Evolutionary conservation across 2,113 vertebrate species (phyloP), one percentile per base, ranked within the genome.

Genomic region (Thryonomys swinderianus): DNA sequence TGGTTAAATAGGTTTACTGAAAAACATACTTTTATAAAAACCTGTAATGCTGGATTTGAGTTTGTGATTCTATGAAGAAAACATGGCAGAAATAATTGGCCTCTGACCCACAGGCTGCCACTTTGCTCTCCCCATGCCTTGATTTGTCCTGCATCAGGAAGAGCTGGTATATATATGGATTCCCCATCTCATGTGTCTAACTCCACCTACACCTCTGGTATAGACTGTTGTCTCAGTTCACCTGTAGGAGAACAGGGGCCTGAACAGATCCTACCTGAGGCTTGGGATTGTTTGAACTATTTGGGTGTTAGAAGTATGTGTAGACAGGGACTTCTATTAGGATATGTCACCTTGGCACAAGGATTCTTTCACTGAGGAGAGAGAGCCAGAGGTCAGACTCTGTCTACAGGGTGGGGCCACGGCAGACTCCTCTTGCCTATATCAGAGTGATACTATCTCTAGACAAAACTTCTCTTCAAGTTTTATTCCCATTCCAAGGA

Each of bases 31-130:
- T 73, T 73, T 37, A 73, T 42, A 42, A 25, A 42, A 40, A 93
- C 32, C 42, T 88, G 21, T 7, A 66, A 85, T 64, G 76, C 16
- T 45, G 69, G 10, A 11, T 91, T 74, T 55, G 14, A 53, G 55
- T 80, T 85, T 73, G 73, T 21, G 85, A 66, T 94, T 88, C 71
- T 86, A 64, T 53, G 84, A 57, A 32, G 16, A 42, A 73, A 73
- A 45, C 25, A 73, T 27, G 23, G 40, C 40, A 42, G 59, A 59
- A 30, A 84, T 6, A 79, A 25, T 48, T 84, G 71, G 42, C 42
- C 45, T 17, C 42, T 25, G 18, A 42, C 53, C 21, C 30, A 45
- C 23, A 42, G 34, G 66, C 66, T 67, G 66, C 66, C 14, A 18
- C 66, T 67, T 67, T 67, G 66, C 20, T 80, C 37, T 81, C 1